phyloP scores from a whole-genome alignment of 1,140 invertebrate species.

The Arion vulgaris region DNA sequence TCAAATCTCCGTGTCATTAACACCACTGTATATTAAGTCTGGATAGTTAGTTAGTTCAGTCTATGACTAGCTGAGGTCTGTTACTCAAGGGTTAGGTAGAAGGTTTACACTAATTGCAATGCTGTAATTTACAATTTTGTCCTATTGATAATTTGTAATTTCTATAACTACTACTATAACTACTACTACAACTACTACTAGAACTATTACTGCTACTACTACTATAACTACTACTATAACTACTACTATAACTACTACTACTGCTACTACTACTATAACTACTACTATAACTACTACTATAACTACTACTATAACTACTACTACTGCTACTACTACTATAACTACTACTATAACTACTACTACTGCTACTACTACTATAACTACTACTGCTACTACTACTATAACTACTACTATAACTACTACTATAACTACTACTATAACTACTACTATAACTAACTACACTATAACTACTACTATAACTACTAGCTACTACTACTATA shows the following conservation, averaged over 20 bases:
- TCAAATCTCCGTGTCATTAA: background rate
- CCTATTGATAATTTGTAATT: too few relatives aligned
- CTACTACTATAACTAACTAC: too few relatives aligned
- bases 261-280: constrained; percentile 16
- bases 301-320: background rate
- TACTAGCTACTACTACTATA: too few relatives aligned
- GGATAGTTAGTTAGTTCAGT: background rate
- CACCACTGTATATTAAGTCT: background rate
- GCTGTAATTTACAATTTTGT: too few relatives aligned
- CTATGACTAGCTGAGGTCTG: too few relatives aligned
- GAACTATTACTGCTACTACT: constrained; percentile 24
- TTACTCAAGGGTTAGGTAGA: background rate
- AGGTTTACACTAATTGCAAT: too few relatives aligned
- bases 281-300: constrained; percentile 14
- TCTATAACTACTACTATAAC: constrained; percentile 26
- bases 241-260: constrained; percentile 21
- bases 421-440: constrained; percentile 15
- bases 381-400: constrained; percentile 21
- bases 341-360: constrained; percentile 17
- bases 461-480: too few relatives aligned
- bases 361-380: background rate
- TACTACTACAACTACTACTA: too few relatives aligned
- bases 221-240: constrained; percentile 25
- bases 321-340: constrained; percentile 16
- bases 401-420: constrained; percentile 14